A percentile compares a stretch with the other conserved stretches of the same genome.
phyloP scores from a whole-genome alignment of 2,797 vertebrate genomes.

The Squalus acanthias region DNA sequence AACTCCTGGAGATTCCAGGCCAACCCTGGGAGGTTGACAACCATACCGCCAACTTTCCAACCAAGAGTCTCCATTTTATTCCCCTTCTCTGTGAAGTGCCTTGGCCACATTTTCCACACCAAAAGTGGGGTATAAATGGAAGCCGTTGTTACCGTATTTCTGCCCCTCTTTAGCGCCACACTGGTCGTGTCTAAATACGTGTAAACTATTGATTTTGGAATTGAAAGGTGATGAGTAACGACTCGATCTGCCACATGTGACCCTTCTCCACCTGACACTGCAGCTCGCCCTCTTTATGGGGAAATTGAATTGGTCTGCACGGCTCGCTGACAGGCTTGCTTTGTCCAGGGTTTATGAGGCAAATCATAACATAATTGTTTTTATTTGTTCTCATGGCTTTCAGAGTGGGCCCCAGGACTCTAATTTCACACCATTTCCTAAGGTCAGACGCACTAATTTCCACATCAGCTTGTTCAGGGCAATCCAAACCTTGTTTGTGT shows the following conservation, averaged over 20 bases:
- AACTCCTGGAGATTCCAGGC: background rate
- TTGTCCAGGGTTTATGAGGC: conserved; percentile 62
- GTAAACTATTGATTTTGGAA: background rate
- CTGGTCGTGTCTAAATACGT: background rate
- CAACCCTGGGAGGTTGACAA: no score
- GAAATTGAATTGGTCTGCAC: background rate
- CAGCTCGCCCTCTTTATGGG: background rate
- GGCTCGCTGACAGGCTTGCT: conserved; percentile 41
- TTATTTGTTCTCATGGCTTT: conserved; percentile 64
- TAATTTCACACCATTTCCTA: conserved; percentile 58
- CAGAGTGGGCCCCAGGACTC: conserved; percentile 60
- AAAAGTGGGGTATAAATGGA: background rate
- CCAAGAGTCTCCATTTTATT: background rate
- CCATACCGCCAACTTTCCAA: background rate
- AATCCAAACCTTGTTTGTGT: conserved; percentile 43
- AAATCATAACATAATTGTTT: conserved; percentile 69
- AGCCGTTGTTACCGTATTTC: background rate
- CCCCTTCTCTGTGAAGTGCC: background rate
- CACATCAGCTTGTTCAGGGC: conserved; percentile 50
- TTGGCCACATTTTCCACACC: background rate
- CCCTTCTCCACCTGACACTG: background rate
- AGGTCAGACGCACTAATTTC: conserved; percentile 58
- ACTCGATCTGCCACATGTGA: background rate
- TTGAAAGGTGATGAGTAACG: background rate
- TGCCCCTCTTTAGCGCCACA: background rate